Percentiles rank a stretch among this genome's conserved stretches.
Conservation (phyloP, 2,888 invertebrate genomes). For the Quadriops clusia region DNA sequence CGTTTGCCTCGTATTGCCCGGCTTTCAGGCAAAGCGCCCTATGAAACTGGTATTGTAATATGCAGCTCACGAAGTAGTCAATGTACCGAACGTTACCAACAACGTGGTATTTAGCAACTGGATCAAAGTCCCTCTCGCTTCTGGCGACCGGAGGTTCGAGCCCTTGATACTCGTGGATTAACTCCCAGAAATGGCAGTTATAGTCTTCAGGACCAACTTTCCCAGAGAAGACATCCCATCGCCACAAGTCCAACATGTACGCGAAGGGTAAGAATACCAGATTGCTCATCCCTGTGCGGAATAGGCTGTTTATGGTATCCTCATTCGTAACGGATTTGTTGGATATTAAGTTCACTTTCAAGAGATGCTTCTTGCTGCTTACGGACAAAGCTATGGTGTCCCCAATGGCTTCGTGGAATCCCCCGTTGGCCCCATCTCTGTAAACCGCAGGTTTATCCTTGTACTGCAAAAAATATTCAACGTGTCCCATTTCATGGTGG, state of each 20-base stretch:
- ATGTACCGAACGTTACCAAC: conserved; percentile 53
- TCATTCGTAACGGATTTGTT: conserved; percentile 49
- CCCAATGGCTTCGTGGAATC: conserved; percentile 52
- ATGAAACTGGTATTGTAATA: conserved; percentile 80
- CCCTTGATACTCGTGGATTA: conserved; percentile 49
- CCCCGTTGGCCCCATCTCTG: conserved; percentile 56
- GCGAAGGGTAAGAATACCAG: conserved; percentile 59
- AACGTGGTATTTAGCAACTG: conserved; percentile 58
- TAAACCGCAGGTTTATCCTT: conserved; percentile 58
- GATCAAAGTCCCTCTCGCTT: conserved; percentile 51
- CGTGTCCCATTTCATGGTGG: conserved; percentile 75
- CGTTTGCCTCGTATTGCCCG: conserved; percentile 61
- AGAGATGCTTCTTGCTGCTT: conserved; percentile 49
- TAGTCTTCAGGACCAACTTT: conserved; percentile 46
- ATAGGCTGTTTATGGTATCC: conserved; percentile 42
- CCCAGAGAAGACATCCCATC: conserved; percentile 56
- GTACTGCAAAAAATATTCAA: conserved; percentile 66
- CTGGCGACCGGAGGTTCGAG: conserved; percentile 50
- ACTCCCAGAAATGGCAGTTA: conserved; percentile 54
- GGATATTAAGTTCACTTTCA: conserved; percentile 48
- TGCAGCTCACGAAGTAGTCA: conserved; percentile 65
- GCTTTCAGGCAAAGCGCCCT: conserved; percentile 64
- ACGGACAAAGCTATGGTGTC: conserved; percentile 48
- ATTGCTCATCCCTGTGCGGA: conserved; percentile 49
- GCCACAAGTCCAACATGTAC: conserved; percentile 56